phyloP scores from a whole-genome alignment of 2,888 invertebrate species.

The Noctua comes region DNA sequence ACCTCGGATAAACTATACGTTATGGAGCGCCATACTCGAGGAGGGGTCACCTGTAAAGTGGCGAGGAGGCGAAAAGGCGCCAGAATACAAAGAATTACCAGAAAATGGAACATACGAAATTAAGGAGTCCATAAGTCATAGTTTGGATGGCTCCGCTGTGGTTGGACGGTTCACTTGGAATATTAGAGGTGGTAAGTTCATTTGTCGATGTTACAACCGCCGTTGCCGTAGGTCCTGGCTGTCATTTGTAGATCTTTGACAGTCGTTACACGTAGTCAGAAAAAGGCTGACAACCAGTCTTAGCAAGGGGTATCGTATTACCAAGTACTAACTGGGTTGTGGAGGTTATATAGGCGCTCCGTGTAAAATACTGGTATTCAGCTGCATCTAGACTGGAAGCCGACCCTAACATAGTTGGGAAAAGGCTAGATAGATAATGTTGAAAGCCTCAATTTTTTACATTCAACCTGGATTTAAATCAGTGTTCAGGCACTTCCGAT shows the following conservation, averaged over 20 bases:
- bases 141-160: not conserved
- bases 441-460: not conserved
- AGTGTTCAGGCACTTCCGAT: not conserved
- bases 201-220: not conserved
- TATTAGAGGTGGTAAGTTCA: constrained; percentile 73
- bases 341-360: too few species aligned
- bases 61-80: constrained; percentile 46
- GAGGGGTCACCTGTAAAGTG: constrained; percentile 44
- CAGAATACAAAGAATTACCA: constrained; percentile 30
- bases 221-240: too few species aligned
- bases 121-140: constrained; percentile 26
- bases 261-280: too few species aligned
- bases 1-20: constrained; percentile 52
- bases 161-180: constrained; percentile 66
- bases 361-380: too few species aligned
- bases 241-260: too few species aligned
- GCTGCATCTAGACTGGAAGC: too few species aligned
- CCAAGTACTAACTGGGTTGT: too few species aligned
- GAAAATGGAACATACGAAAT: constrained; percentile 60
- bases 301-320: too few species aligned
- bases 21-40: constrained; percentile 64
- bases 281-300: too few species aligned
- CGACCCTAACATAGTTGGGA: too few species aligned
- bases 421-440: too few species aligned
- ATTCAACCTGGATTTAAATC: not conserved